Conservation (phyloP, 2,888 invertebrate species). For the Eulithis testata region DNA sequence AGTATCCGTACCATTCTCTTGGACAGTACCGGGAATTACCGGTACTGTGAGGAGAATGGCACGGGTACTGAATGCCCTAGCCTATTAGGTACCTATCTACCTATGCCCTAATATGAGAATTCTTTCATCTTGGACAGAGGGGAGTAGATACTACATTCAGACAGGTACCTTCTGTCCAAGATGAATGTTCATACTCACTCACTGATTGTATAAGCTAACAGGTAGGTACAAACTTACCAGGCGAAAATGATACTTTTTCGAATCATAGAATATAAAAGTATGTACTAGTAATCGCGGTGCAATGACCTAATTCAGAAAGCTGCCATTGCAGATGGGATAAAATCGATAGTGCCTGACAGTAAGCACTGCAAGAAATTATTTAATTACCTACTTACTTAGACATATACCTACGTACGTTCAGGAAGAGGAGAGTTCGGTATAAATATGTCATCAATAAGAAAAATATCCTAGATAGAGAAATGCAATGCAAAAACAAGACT, state of each 20-base stretch:
- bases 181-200: neutral
- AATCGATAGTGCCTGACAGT: conserved; percentile 21
- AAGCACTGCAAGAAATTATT: conserved; percentile 10
- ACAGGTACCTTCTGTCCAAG: too few relatives aligned
- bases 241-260: neutral
- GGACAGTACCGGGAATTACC: too few relatives aligned
- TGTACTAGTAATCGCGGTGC: conserved; percentile 11
- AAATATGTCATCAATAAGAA: neutral
- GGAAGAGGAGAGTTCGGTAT: neutral
- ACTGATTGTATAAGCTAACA: neutral
- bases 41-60: too few relatives aligned
- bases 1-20: too few relatives aligned
- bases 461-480: neutral
- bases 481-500: conserved; percentile 10
- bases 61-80: too few relatives aligned
- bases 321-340: conserved; percentile 33
- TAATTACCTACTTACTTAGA: neutral
- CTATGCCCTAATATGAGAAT: too few relatives aligned
- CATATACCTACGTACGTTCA: neutral
- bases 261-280: neutral
- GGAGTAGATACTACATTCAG: too few relatives aligned
- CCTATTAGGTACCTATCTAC: too few relatives aligned
- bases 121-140: too few relatives aligned
- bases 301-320: conserved; percentile 17
- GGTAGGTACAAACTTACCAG: neutral